Base-by-base conservation (phyloP, 2,888 invertebrate species). In the Crematogaster levior region DNA sequence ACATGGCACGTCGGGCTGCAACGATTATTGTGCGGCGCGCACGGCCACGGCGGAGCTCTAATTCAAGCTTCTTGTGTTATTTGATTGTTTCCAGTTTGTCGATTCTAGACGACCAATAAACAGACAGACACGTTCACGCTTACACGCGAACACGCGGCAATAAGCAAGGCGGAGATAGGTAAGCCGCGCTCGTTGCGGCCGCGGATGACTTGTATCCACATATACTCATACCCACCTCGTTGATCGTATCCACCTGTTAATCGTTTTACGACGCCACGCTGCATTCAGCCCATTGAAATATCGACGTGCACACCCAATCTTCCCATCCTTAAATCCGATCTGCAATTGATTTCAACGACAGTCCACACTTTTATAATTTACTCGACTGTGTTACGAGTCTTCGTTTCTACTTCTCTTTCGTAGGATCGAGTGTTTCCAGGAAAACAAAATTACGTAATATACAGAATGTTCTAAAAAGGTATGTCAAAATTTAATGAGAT, bases 91-190 rank as follows among this genome's bases (percentile, higher is more conserved):
- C 91, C 93, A 93, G 92, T 93, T 92, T 93, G 89, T 91, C 93
- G 91, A 91, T 92, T 91, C 90, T 93, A 92, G 93, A 93, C 86
- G 93, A 93, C 86, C 90, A 91, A 86, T 93, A 92, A 92, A 92
- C 90, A 89, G 88, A 90, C 86, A 84, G 88, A 90, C 86, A 85
- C 87, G 87, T 75, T 84, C 89, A 53, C 68, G 63, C 79, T 73
- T 53, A 91, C 89, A 91, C 88, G 88, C 89, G 90, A 90, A 90
- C 85, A 87, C 82, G 84, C 84, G 84, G 85, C 88, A 85, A 85
- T 86, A 90, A 86, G 89, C 85, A 84, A 34, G 89, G 84, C 72
- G 82, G 90, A 92, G 88, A 91, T 92, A 93, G 93, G 93, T 94
- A 93, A 90, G 86, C 89, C 89, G 89, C 88, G 75, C 60, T 77